These are phyloP conservation scores for Thymelicus sylvestris DNA, from an alignment of 2,888 invertebrate genomes.

Conservation along the genomic window DNA sequence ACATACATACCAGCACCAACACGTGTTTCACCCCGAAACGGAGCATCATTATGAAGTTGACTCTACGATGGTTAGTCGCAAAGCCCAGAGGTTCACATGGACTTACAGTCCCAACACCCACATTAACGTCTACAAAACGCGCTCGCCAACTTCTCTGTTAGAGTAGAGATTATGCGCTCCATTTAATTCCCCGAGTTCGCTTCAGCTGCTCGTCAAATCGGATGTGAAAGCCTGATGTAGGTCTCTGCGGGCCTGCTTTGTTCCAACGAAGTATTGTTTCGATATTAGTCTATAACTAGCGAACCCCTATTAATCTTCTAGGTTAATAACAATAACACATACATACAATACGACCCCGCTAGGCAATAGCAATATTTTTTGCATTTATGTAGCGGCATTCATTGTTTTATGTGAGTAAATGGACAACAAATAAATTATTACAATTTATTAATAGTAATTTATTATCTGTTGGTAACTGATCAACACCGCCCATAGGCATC, in stretches of 20 bases:
- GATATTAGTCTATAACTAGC: slow-evolving; percentile 1
- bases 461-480: too few species aligned
- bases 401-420: too few species aligned
- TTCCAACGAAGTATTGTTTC: slow-evolving; percentile 24
- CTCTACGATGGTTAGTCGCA: too few species aligned
- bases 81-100: too few species aligned
- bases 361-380: not conserved
- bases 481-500: too few species aligned
- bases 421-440: too few species aligned
- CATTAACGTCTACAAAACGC: not conserved
- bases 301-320: slow-evolving; percentile 2
- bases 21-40: too few species aligned
- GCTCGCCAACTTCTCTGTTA: not conserved
- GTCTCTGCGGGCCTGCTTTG: slow-evolving; percentile 19
- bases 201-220: slow-evolving; percentile 23
- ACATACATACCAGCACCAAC: too few species aligned
- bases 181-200: slow-evolving; percentile 20
- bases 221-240: slow-evolving; percentile 30
- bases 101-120: too few species aligned
- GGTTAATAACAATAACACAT: not conserved
- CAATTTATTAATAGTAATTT: too few species aligned
- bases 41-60: too few species aligned
- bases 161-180: slow-evolving; percentile 19
- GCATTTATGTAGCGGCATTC: too few species aligned
- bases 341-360: not conserved